Conservation (phyloP, 2,797 vertebrate genomes). For the Hapalemur alaotrensis region DNA sequence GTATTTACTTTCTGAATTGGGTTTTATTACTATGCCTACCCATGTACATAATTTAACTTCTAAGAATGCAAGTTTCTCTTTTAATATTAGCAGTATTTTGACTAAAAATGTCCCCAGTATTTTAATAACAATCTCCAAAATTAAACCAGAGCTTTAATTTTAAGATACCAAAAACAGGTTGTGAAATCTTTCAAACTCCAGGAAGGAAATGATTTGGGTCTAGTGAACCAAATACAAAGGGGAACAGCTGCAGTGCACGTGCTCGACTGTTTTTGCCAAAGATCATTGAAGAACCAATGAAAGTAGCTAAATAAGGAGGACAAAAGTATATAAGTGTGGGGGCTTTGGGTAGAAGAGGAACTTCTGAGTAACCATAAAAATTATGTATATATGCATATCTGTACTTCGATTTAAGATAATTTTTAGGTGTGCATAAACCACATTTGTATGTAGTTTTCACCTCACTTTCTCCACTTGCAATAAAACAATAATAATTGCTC, state of each 20-base stretch:
- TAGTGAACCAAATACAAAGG: neutral
- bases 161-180: constrained; percentile 40
- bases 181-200: neutral
- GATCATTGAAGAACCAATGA: neutral
- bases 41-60: neutral
- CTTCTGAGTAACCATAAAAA: neutral
- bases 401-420: neutral
- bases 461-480: neutral
- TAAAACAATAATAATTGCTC: neutral
- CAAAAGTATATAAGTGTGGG: neutral
- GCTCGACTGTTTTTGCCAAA: neutral
- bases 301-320: neutral
- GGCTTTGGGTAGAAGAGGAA: neutral
- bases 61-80: neutral
- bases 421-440: neutral
- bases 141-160: neutral
- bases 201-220: neutral
- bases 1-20: neutral
- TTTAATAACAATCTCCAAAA: constrained; percentile 2
- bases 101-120: neutral
- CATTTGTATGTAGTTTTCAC: neutral
- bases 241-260: neutral
- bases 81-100: neutral
- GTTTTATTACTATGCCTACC: neutral
- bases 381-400: neutral